These are phyloP conservation scores for Globia sparganii DNA, from an alignment of 2,888 invertebrate species.

Conservation along the genomic window DNA sequence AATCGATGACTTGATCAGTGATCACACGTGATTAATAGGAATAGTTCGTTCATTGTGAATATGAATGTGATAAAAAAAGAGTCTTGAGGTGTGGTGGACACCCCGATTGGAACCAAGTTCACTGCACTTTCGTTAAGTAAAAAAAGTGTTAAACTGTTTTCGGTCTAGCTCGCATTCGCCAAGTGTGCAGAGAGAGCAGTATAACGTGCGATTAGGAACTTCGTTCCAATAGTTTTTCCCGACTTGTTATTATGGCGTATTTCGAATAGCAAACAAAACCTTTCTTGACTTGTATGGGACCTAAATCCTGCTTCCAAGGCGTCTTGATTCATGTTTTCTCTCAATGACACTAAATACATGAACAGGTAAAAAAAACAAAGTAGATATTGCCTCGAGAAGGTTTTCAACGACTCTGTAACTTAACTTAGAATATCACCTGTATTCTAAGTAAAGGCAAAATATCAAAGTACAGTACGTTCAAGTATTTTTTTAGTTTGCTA, in stretches of 20 bases:
- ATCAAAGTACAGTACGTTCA: background rate
- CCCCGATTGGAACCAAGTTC: too few species aligned
- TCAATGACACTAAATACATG: too few species aligned
- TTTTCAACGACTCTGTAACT: background rate
- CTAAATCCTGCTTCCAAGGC: background rate
- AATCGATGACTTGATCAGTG: slow-evolving; percentile 26
- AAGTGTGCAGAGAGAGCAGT: too few species aligned
- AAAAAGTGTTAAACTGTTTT: too few species aligned
- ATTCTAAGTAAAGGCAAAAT: background rate
- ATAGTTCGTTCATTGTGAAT: background rate
- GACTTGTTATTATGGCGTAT: background rate
- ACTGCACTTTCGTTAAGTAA: too few species aligned
- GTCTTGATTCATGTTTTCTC: too few species aligned
- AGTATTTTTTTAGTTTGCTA: background rate
- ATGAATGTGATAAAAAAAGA: background rate
- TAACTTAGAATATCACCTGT: background rate
- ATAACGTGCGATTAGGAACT: too few species aligned
- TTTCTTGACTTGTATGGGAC: background rate
- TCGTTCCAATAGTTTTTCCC: too few species aligned
- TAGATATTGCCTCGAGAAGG: background rate
- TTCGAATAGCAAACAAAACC: background rate
- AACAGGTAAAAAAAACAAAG: too few species aligned
- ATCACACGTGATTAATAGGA: background rate
- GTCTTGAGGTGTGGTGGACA: too few species aligned
- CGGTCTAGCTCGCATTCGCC: too few species aligned